These are phyloP conservation scores for Passer domesticus DNA, from an alignment of 2,113 vertebrate species.

Conservation along the genomic window DNA sequence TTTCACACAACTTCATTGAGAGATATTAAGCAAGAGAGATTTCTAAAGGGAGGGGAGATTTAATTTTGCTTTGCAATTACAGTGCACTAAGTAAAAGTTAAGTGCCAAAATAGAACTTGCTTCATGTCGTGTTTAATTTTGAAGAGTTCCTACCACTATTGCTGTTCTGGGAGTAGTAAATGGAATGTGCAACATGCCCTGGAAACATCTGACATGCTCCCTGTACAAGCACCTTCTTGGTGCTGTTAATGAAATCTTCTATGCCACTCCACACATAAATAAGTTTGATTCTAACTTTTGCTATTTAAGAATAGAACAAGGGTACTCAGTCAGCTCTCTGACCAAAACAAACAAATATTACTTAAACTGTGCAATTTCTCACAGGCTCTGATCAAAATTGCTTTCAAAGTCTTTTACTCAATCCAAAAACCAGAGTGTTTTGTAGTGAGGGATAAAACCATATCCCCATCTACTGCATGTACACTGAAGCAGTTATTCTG, in stretches of 20 bases:
- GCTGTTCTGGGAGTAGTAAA: neutral
- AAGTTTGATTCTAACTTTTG: neutral
- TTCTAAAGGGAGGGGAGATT: neutral
- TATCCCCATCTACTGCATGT: neutral
- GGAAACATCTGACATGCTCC: neutral
- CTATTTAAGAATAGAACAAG: neutral
- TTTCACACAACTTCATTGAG: neutral
- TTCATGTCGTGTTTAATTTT: neutral
- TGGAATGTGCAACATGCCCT: neutral
- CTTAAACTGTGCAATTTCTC: neutral
- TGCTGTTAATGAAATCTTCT: neutral
- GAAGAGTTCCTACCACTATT: neutral
- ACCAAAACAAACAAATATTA: neutral
- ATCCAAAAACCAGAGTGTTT: neutral
- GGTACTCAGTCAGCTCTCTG: neutral
- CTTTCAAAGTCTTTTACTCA: neutral
- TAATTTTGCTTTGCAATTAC: neutral
- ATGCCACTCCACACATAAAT: neutral
- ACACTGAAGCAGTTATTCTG: conserved; percentile 45
- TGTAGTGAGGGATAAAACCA: neutral
- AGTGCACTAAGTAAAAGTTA: neutral
- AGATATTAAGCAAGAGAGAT: neutral
- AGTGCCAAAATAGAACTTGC: neutral
- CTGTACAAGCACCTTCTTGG: neutral
- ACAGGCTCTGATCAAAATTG: neutral